A percentile compares a stretch with the other conserved stretches of the same genome.
phyloP scores from a whole-genome alignment of 2,888 invertebrate genomes.

The Lycia hirtaria region DNA sequence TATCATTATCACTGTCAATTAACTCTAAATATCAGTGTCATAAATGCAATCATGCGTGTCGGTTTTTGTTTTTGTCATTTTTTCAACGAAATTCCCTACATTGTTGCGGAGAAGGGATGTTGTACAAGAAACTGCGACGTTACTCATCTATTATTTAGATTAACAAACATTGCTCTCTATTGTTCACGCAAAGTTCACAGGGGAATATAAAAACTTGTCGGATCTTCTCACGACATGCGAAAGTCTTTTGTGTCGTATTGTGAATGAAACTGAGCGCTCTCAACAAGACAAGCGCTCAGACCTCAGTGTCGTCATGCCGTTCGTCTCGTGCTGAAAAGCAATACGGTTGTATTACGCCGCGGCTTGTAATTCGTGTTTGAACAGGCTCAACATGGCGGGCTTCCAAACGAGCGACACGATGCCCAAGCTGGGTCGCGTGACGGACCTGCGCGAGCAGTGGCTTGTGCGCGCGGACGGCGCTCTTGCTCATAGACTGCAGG shows the following conservation, averaged over 20 bases:
- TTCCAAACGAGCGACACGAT: conserved; percentile 76
- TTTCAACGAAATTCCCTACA: conserved; percentile 10
- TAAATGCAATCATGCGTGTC: conserved; percentile 33
- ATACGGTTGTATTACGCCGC: conserved; percentile 49
- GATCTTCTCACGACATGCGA: conserved; percentile 71
- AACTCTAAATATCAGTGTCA: conserved; percentile 22
- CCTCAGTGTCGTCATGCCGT: conserved; percentile 48
- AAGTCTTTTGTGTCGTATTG: conserved; percentile 64
- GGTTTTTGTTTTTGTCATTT: conserved; percentile 22
- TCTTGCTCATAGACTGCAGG: conserved; percentile 77
- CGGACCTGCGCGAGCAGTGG: conserved; percentile 80
- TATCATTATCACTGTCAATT: too few species aligned
- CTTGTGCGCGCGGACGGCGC: conserved; percentile 78
- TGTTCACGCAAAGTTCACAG: conserved; percentile 70
- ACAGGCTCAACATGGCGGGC: conserved; percentile 65
- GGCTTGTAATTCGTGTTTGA: conserved; percentile 41
- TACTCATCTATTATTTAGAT: conserved; percentile 70
- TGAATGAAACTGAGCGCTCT: conserved; percentile 43
- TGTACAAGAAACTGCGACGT: conserved; percentile 54
- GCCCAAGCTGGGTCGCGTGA: conserved; percentile 80
- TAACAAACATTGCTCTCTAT: conserved; percentile 68
- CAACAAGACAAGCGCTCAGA: conserved; percentile 21
- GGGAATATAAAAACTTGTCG: conserved; percentile 67
- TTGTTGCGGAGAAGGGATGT: conserved; percentile 57
- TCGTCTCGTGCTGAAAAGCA: conserved; percentile 50